Evolutionary conservation across 2,888 invertebrate genomes (phyloP).

Genomic region (Lithophane leautieri): DNA sequence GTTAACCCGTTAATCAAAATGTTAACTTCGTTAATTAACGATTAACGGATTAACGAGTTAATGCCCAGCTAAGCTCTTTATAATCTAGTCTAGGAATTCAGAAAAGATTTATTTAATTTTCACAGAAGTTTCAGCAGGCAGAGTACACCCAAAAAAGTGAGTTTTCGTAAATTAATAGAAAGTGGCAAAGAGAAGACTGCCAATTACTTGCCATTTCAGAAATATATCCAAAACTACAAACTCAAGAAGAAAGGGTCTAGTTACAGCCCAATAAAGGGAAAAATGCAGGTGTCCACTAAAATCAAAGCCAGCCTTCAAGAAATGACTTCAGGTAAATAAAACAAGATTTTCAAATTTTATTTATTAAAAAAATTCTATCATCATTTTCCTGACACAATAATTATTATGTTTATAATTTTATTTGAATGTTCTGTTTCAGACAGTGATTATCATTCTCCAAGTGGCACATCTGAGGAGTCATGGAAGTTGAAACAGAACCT

Average conservation of each 20-base stretch:
- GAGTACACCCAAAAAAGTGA: slow-evolving; percentile 87
- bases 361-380: background rate
- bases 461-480: slow-evolving; percentile 88
- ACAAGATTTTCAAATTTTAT: background rate
- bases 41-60: too few species aligned
- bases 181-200: slow-evolving; percentile 86
- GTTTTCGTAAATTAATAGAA: slow-evolving; percentile 86
- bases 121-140: slow-evolving; percentile 83
- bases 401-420: background rate
- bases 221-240: slow-evolving; percentile 85
- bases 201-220: slow-evolving; percentile 92
- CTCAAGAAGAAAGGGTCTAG: slow-evolving; percentile 81
- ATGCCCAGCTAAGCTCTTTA: too few species aligned
- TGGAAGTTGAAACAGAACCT: slow-evolving; percentile 88
- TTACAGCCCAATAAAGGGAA: slow-evolving; percentile 84
- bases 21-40: too few species aligned
- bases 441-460: slow-evolving; percentile 86
- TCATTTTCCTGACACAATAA: background rate
- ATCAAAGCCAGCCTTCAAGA: slow-evolving; percentile 82
- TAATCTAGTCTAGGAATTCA: background rate
- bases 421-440: slow-evolving; percentile 72
- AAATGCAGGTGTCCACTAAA: slow-evolving; percentile 80
- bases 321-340: slow-evolving; percentile 80
- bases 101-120: slow-evolving; percentile 31
- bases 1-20: too few species aligned